These are phyloP conservation scores for Eurystomus glaucurus DNA, from an alignment of 2,797 vertebrate species.

Conservation along the genomic window DNA sequence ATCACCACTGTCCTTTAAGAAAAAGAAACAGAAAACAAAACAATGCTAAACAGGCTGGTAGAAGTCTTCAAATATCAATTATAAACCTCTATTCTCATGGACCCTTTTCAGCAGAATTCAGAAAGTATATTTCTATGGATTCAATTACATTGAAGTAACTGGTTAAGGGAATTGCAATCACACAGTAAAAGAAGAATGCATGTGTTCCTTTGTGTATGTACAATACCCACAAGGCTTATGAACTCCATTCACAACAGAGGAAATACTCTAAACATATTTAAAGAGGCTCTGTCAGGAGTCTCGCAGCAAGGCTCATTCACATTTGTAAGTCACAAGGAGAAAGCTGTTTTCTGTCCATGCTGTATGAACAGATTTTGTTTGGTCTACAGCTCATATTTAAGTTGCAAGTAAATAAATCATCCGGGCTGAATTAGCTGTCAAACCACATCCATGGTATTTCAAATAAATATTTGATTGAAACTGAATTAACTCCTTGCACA, in stretches of 20 bases:
- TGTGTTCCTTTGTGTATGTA: background rate
- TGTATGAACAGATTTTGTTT: constrained; percentile 73
- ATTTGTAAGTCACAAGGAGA: constrained; percentile 40
- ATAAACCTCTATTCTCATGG: background rate
- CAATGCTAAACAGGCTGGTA: background rate
- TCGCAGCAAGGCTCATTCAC: constrained; percentile 29
- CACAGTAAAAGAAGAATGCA: background rate
- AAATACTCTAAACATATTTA: constrained; percentile 32
- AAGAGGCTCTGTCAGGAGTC: constrained; percentile 36
- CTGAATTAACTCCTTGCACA: constrained; percentile 41
- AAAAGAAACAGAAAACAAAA: background rate
- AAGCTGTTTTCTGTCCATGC: constrained; percentile 56
- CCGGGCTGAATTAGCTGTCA: constrained; percentile 56
- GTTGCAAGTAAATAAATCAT: constrained; percentile 70
- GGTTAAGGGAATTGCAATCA: background rate
- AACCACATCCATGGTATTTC: background rate
- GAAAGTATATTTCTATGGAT: background rate
- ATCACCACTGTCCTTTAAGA: background rate
- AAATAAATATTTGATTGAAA: constrained; percentile 56
- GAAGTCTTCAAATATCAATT: background rate
- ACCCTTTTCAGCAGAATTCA: background rate
- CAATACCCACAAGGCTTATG: background rate
- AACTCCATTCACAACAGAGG: constrained; percentile 23
- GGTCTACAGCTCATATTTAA: constrained; percentile 67
- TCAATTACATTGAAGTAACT: background rate